These are phyloP conservation scores for Drepanosiphum platanoidis DNA, from an alignment of 2,888 invertebrate species.

Conservation along the genomic window DNA sequence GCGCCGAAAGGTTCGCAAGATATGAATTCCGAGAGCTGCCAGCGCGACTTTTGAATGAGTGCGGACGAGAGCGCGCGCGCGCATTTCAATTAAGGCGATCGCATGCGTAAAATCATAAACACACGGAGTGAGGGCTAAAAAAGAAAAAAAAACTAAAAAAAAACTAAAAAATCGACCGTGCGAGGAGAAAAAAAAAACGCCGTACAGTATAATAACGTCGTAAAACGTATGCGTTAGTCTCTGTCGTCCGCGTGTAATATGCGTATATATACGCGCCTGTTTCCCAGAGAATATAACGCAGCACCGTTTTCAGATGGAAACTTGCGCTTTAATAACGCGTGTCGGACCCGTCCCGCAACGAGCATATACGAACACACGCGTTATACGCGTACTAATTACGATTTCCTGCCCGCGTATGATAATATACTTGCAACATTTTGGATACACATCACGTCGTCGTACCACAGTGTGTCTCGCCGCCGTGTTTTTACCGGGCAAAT, in stretches of 20 bases:
- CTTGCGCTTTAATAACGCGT: slow-evolving; percentile 32
- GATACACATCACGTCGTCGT: background rate
- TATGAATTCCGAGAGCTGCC: background rate
- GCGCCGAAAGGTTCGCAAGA: background rate
- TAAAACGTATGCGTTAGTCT: too few relatives aligned
- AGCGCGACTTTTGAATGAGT: too few relatives aligned
- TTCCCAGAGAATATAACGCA: background rate
- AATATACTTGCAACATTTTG: background rate
- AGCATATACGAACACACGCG: too few relatives aligned
- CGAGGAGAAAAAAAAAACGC: background rate
- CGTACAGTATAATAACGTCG: background rate
- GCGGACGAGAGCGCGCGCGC: too few relatives aligned
- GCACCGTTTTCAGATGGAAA: background rate
- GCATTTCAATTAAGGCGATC: background rate
- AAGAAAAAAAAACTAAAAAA: background rate
- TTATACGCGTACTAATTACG: slow-evolving; percentile 34
- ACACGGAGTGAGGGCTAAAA: too few relatives aligned
- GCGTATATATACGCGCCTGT: too few relatives aligned
- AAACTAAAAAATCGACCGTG: background rate
- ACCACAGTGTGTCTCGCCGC: background rate
- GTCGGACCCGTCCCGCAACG: slow-evolving; percentile 26
- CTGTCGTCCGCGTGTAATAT: too few relatives aligned
- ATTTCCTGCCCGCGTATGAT: slow-evolving; percentile 25
- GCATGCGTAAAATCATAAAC: background rate
- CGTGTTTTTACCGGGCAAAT: too few relatives aligned